Conservation (phyloP, 2,888 invertebrate species). For the Dryobota labecula region DNA sequence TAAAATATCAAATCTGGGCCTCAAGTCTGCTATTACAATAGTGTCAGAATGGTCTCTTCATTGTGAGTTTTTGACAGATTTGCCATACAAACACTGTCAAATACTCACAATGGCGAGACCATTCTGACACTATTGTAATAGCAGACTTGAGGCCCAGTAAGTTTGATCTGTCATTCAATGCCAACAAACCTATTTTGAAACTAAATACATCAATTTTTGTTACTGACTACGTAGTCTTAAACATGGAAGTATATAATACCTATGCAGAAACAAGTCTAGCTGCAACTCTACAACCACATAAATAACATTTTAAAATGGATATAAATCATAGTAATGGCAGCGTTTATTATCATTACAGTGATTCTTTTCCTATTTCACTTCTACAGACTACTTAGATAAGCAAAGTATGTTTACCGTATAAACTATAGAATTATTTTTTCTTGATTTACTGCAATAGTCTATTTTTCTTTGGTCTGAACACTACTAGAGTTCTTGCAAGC, state of each 20-base stretch:
- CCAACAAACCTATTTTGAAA: too few species aligned
- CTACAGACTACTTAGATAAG: neutral
- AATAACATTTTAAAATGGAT: conserved; percentile 5
- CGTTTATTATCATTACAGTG: neutral
- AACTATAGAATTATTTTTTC: neutral
- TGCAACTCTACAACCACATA: neutral
- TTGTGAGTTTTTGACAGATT: too few species aligned
- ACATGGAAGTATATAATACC: neutral
- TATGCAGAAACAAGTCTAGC: conserved; percentile 3
- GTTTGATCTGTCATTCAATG: too few species aligned
- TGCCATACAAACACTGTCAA: too few species aligned
- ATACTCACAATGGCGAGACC: too few species aligned
- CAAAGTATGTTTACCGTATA: neutral
- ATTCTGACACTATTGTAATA: too few species aligned
- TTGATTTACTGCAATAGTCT: neutral
- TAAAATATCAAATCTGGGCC: too few species aligned
- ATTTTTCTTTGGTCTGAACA: neutral
- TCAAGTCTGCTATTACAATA: too few species aligned
- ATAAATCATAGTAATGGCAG: conserved; percentile 1
- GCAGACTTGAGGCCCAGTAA: too few species aligned
- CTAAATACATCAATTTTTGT: too few species aligned
- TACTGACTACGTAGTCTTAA: neutral
- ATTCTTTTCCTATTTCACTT: conserved; percentile 6
- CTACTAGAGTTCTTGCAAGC: neutral
- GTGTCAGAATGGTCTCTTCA: too few species aligned